phyloP scores from a whole-genome alignment of 1,140 invertebrate species.

The Saccostrea glomerata region DNA sequence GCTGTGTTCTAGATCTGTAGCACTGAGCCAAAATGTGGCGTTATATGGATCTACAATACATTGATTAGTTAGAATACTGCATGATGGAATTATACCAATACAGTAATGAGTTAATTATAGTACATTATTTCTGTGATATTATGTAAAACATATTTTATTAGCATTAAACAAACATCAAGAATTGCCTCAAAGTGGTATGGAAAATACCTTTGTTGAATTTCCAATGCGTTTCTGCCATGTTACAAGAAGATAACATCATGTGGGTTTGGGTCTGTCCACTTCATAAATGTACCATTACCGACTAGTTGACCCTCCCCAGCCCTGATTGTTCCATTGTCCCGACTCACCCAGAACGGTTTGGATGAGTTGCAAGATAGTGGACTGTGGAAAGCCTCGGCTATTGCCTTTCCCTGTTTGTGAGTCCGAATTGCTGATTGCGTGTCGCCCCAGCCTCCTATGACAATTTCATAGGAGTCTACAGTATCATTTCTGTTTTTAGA shows the following conservation, averaged over 20 bases:
- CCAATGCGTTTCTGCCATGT: neutral
- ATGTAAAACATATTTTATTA: neutral
- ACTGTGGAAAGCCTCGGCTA: neutral
- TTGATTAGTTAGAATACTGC: neutral
- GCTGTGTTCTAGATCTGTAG: conserved; percentile 50
- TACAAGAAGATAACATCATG: neutral
- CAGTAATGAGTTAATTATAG: neutral
- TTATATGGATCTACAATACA: neutral
- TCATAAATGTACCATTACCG: neutral
- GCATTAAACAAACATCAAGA: neutral
- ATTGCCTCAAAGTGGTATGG: neutral
- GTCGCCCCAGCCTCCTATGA: neutral
- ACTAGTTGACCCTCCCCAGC: neutral
- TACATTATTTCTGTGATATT: no score
- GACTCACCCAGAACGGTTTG: conserved; percentile 29
- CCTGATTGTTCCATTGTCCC: neutral
- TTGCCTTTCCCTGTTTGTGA: neutral
- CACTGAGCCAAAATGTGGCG: conserved; percentile 52
- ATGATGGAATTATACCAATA: neutral
- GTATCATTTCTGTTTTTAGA: neutral
- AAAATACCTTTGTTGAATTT: neutral
- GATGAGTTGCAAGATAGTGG: neutral
- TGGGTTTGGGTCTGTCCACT: neutral
- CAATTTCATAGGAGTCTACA: neutral
- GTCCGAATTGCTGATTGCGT: neutral